A percentile compares a stretch with the other conserved stretches of the same genome.
Evolutionary conservation across 2,888 invertebrate genomes (phyloP).

Genomic region (Torymus texanus): DNA sequence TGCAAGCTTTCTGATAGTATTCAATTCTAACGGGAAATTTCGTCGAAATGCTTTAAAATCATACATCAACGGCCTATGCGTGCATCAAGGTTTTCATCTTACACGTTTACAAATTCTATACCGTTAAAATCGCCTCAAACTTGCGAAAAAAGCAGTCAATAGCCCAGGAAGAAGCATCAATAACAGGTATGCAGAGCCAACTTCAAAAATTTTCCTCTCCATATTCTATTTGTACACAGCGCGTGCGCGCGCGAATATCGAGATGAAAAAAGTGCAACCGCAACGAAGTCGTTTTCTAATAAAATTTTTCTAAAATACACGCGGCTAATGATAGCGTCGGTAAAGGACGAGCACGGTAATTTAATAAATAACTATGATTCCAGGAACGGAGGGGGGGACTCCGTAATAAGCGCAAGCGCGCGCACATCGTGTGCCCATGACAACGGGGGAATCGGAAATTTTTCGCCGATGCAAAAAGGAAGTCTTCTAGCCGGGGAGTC

Average conservation of each 20-base stretch:
- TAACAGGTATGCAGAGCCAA: constrained; percentile 1
- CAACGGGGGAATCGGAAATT: constrained; percentile 46
- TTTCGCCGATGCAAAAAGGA: constrained; percentile 40
- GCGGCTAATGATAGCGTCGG: constrained; percentile 41
- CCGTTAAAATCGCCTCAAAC: constrained; percentile 27
- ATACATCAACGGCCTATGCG: neutral
- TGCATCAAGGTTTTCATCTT: neutral
- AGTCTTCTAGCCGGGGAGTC: constrained; percentile 26
- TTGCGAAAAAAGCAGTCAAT: too few species aligned
- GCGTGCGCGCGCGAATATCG: neutral
- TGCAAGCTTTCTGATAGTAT: too few species aligned
- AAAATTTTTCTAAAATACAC: constrained; percentile 30
- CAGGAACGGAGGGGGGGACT: neutral
- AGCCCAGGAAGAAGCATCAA: constrained; percentile 2
- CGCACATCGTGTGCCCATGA: constrained; percentile 24
- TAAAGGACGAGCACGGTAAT: constrained; percentile 42
- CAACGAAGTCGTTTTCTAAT: constrained; percentile 23
- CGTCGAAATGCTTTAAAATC: neutral
- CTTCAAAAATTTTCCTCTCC: constrained; percentile 1
- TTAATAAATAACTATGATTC: constrained; percentile 54
- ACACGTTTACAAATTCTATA: constrained; percentile 33
- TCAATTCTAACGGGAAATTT: too few species aligned
- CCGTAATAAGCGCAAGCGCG: constrained; percentile 38
- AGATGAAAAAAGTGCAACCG: neutral
- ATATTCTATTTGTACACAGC: constrained; percentile 23